Conservation (phyloP, 2,113 vertebrate species). For the Scolopax mira region DNA sequence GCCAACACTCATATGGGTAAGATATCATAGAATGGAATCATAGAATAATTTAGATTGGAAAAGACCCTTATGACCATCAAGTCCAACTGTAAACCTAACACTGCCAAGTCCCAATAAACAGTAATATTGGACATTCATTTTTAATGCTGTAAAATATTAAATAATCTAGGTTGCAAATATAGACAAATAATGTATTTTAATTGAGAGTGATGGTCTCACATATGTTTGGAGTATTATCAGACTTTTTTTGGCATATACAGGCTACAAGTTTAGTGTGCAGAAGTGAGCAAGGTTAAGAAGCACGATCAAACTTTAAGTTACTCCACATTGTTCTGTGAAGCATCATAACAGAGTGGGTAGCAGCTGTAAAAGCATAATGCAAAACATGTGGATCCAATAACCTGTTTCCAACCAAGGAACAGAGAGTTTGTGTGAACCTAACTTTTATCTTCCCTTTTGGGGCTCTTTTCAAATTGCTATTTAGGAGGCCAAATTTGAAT, state of each 20-base stretch:
- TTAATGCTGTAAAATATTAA: background rate
- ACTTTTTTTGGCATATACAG: background rate
- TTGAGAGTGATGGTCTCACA: background rate
- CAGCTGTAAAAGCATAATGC: background rate
- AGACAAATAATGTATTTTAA: background rate
- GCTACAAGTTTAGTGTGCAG: background rate
- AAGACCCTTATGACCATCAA: background rate
- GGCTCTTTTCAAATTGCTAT: background rate
- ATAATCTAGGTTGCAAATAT: background rate
- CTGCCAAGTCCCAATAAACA: background rate
- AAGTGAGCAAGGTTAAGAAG: background rate
- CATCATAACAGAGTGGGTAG: background rate
- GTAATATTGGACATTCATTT: background rate
- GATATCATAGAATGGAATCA: background rate
- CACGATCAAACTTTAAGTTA: background rate
- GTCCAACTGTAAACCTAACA: background rate
- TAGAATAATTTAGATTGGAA: background rate
- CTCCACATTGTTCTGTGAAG: background rate
- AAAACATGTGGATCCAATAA: background rate
- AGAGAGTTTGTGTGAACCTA: background rate
- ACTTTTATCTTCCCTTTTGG: background rate
- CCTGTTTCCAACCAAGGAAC: background rate
- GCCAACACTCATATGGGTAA: constrained; percentile 70
- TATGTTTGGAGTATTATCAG: background rate
- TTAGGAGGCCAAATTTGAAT: background rate